Base-by-base conservation (phyloP, 2,113 vertebrate species). In the Brachypodius melanocephalos region DNA sequence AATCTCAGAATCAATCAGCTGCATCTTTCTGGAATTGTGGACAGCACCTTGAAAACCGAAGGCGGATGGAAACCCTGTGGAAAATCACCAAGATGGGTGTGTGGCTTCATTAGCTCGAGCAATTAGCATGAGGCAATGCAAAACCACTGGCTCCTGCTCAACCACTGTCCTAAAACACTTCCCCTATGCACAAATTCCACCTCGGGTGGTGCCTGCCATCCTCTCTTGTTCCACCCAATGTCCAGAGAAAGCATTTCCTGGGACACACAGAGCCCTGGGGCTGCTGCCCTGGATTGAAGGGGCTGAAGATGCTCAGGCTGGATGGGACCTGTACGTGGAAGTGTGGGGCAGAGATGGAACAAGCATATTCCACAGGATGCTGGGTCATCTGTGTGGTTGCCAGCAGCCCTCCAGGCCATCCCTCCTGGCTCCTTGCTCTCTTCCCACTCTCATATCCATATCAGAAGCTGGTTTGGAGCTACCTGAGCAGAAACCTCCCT, bases 401-500 rank as follows among this genome's bases (percentile, higher is more conserved):
- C 48, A 19, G 48, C 0, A 0, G 9, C 40, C 45, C 59, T 36
- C 48, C 48, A 49, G 36, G 38, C 46, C 48, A 0, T 3, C 51
- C 36, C 65, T 45, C 55, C 74, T 14, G 18, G 45, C 65, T 88
- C 43, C 51, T 32, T 3, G 29, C 34, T 72, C 43, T 54, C 21
- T 24, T 55, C 5, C 43, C 0, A 0, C 45, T 42, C 66, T 16
- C n/a, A 34, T 46, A 6, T 18, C 45, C 0, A 0, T 3, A 14
- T 6, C 42, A 28, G 40, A 18, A 57, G 28, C 49, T 49, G 76
- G 1, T 88, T 46, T 32, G 80, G 61, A 85, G 36, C 65, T 28
- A 1, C 31, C 1, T 6, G 26, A 49, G 63, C 28, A 49, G 52
- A 42, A 75, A 24, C 1, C 1, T 8, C 19, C 20, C 46, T 18